These are phyloP conservation scores for Meganola albula DNA, from an alignment of 2,888 invertebrate species.

Conservation along the genomic window DNA sequence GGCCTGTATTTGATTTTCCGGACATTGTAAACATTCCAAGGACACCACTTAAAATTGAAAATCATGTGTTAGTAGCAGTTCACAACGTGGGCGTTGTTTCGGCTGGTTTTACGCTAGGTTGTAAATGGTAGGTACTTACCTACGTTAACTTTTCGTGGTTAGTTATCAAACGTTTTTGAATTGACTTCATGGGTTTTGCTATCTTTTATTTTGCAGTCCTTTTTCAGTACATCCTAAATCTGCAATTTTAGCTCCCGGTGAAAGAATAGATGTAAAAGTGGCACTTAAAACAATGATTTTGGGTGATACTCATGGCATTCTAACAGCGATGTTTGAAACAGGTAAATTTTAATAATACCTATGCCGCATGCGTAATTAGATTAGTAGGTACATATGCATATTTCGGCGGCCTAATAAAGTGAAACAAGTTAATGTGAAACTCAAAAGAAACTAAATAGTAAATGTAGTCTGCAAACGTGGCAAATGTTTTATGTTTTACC, in stretches of 20 bases:
- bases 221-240: constrained; percentile 74
- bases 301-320: constrained; percentile 52
- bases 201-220: constrained; percentile 41
- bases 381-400: too few species aligned
- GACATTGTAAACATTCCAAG: constrained; percentile 51
- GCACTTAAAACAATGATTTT: constrained; percentile 66
- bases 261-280: constrained; percentile 69
- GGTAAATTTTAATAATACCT: constrained; percentile 32
- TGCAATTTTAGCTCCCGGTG: constrained; percentile 63
- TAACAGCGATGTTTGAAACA: constrained; percentile 55
- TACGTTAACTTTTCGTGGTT: not conserved
- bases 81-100: constrained; percentile 49
- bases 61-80: constrained; percentile 33
- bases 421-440: too few species aligned
- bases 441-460: too few species aligned
- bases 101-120: constrained; percentile 51
- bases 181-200: not conserved
- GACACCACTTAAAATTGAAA: constrained; percentile 57
- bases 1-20: constrained; percentile 60
- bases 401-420: too few species aligned
- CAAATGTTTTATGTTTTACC: constrained; percentile 8
- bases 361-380: too few species aligned
- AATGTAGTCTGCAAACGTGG: too few species aligned
- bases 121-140: constrained; percentile 43
- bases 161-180: not conserved